Percentiles rank a stretch among this genome's conserved stretches.
These are phyloP conservation scores for Drosophila kikkawai DNA, from an alignment of 1,140 invertebrate species.

Conservation along the genomic window DNA sequence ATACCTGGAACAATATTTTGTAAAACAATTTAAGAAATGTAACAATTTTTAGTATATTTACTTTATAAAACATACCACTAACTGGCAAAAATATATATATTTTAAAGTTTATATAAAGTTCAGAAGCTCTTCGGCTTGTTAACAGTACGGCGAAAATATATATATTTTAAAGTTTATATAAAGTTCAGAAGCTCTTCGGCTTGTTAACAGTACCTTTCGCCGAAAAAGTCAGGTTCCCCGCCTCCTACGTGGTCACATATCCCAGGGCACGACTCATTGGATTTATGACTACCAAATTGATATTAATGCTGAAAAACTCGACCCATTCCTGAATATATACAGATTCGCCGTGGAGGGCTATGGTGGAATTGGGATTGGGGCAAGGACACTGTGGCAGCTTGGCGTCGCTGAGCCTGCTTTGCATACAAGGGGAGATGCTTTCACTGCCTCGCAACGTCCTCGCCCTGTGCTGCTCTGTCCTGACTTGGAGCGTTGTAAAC, in stretches of 20 bases:
- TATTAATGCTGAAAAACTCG: conserved; percentile 76
- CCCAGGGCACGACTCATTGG: conserved; percentile 64
- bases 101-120: neutral
- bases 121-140: neutral
- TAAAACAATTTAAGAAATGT: neutral
- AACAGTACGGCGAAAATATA: no score
- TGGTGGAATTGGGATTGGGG: conserved; percentile 10
- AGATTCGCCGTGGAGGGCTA: neutral
- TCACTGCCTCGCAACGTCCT: conserved; percentile 10
- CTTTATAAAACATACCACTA: neutral
- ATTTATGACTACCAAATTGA: conserved; percentile 82
- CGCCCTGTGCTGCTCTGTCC: conserved; percentile 18
- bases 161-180: neutral
- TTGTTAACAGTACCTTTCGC: neutral
- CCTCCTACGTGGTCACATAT: conserved; percentile 7
- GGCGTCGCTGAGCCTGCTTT: conserved; percentile 49
- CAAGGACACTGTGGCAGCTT: conserved; percentile 24
- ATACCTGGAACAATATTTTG: no score
- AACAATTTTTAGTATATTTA: neutral
- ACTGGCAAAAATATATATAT: neutral
- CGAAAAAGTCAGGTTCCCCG: conserved; percentile 32
- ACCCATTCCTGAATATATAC: conserved; percentile 33
- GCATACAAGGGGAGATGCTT: conserved; percentile 38
- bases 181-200: neutral
- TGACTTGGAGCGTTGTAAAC: conserved; percentile 60